Evolutionary conservation across 2,113 vertebrate species (phyloP).

Genomic region (Ondatra zibethicus): DNA sequence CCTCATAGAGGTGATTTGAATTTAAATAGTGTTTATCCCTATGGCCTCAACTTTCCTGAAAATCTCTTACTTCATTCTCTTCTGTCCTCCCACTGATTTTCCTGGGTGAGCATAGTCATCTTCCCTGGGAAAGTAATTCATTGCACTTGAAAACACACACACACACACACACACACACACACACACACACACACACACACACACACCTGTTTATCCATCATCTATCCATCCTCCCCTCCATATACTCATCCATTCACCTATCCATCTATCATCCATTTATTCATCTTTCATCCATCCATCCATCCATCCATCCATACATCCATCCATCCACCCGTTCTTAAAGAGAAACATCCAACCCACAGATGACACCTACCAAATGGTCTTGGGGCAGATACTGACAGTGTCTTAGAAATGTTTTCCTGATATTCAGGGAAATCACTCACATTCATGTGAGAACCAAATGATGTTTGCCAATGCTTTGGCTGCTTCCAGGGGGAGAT

Average conservation of each 20-base stretch:
- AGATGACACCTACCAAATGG: neutral
- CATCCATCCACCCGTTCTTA: neutral
- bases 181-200: neutral
- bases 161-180: neutral
- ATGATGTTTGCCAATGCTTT: neutral
- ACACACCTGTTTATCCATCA: neutral
- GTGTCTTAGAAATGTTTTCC: neutral
- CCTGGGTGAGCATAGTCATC: neutral
- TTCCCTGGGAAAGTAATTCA: neutral
- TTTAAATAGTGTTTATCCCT: neutral
- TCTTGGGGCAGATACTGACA: accelerated
- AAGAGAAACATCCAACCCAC: accelerated
- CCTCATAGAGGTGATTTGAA: accelerated
- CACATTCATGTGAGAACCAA: neutral
- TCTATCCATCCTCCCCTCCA: neutral
- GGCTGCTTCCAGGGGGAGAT: neutral
- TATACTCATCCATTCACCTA: neutral
- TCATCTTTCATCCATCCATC: neutral
- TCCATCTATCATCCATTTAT: neutral
- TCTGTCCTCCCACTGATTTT: neutral
- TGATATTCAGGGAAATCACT: neutral
- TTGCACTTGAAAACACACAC: neutral
- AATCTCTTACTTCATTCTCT: neutral
- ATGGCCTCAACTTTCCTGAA: no score
- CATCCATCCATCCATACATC: neutral